Evolutionary conservation across 2,888 invertebrate genomes (phyloP).

Genomic region (Drosophila parthenogenetica): DNA sequence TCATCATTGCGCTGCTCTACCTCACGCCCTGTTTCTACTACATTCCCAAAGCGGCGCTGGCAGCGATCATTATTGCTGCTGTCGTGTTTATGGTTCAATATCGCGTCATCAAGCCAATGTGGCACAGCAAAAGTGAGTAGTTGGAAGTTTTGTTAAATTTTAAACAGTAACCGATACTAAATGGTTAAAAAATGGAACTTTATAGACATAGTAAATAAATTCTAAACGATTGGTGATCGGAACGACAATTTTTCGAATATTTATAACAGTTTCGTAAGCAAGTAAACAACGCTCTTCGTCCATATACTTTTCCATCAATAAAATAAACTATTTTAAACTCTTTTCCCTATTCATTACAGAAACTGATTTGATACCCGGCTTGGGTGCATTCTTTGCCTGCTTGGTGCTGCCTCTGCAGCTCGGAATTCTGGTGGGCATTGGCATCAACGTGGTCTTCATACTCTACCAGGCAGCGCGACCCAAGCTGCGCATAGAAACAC

Average conservation of each 20-base stretch:
- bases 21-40: conserved; percentile 95
- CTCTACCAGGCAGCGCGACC: conserved; percentile 95
- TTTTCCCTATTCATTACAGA: conserved; percentile 86
- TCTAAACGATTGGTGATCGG: too few relatives aligned
- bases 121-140: conserved; percentile 93
- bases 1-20: conserved; percentile 93
- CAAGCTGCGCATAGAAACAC: conserved; percentile 92
- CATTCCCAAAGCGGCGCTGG: conserved; percentile 94
- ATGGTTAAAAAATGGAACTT: too few relatives aligned
- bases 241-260: too few relatives aligned
- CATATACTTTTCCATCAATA: too few relatives aligned
- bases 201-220: too few relatives aligned
- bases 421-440: conserved; percentile 94
- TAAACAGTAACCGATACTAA: background rate
- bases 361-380: conserved; percentile 93
- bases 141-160: too few relatives aligned
- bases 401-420: conserved; percentile 93
- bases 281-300: too few relatives aligned
- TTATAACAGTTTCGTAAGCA: too few relatives aligned
- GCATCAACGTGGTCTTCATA: conserved; percentile 93
- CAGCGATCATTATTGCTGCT: conserved; percentile 96
- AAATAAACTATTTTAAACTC: background rate
- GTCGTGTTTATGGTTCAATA: conserved; percentile 97
- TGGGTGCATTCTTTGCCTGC: conserved; percentile 94
- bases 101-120: conserved; percentile 94